phyloP scores from a whole-genome alignment of 2,888 invertebrate species.

The Ypsolopha sequella region DNA sequence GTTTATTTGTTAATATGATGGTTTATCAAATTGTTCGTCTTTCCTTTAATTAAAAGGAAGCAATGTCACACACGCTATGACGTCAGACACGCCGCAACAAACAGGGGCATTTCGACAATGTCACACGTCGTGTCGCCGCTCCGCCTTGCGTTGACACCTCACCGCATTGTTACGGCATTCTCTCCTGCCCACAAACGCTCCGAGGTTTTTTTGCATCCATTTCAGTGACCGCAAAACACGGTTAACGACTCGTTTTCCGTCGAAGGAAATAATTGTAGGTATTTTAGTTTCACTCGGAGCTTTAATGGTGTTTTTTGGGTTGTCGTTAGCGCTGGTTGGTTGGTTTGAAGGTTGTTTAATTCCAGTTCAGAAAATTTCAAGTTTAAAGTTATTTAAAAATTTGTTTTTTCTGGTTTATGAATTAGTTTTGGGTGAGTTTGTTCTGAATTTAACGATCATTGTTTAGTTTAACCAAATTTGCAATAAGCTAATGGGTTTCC shows the following conservation, averaged over 20 bases:
- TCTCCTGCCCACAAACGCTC: constrained; percentile 2
- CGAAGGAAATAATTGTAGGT: background rate
- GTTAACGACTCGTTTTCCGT: background rate
- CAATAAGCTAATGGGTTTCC: too few species aligned
- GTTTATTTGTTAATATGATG: too few species aligned
- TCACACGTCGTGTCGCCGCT: background rate
- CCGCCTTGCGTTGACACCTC: constrained; percentile 4
- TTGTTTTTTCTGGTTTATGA: background rate
- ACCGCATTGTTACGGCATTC: constrained; percentile 10
- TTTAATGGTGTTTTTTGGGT: background rate
- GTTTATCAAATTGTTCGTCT: too few species aligned
- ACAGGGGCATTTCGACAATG: too few species aligned
- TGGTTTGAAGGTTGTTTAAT: background rate
- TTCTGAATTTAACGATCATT: too few species aligned
- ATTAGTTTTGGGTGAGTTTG: too few species aligned
- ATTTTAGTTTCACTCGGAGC: background rate
- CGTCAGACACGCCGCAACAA: too few species aligned
- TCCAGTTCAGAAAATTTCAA: background rate
- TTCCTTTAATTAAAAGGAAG: too few species aligned
- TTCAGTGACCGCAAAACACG: background rate
- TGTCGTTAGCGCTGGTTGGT: background rate
- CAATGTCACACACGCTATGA: too few species aligned
- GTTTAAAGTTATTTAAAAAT: background rate
- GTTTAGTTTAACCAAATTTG: too few species aligned
- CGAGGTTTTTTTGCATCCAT: background rate